These are phyloP conservation scores for Austrolebias charrua DNA, from an alignment of 2,797 vertebrate species.

Conservation along the genomic window DNA sequence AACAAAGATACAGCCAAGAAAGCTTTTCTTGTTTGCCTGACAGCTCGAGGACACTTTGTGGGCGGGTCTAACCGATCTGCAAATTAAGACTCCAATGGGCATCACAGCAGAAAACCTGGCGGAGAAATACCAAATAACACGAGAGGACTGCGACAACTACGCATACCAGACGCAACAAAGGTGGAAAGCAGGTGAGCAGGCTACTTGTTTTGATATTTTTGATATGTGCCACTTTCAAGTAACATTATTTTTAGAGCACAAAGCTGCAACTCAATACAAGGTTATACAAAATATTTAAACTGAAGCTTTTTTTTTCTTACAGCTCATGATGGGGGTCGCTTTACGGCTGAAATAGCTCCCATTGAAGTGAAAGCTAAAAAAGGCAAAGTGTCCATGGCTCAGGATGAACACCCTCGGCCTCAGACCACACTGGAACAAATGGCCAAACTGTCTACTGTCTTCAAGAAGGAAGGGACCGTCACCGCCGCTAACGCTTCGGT, in stretches of 20 bases:
- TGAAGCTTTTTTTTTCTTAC: conserved; percentile 9
- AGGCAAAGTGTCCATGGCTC: conserved; percentile 85
- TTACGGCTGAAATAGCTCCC: conserved; percentile 87
- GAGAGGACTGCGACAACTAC: conserved; percentile 89
- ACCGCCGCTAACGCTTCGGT: conserved; percentile 97
- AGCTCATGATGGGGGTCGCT: conserved; percentile 90
- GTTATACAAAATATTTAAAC: neutral
- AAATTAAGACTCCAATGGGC: conserved; percentile 89
- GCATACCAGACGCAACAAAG: conserved; percentile 88
- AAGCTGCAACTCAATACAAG: neutral
- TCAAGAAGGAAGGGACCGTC: conserved; percentile 94
- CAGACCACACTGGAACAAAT: conserved; percentile 90
- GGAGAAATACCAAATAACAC: conserved; percentile 84
- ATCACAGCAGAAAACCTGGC: conserved; percentile 96
- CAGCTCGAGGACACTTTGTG: conserved; percentile 94
- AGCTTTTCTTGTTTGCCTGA: conserved; percentile 8
- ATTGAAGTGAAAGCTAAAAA: conserved; percentile 92
- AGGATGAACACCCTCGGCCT: conserved; percentile 92
- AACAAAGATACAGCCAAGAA: conserved; percentile 8
- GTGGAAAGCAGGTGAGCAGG: conserved; percentile 90
- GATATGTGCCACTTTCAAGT: no score
- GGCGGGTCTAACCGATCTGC: conserved; percentile 86
- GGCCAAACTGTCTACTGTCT: conserved; percentile 87
- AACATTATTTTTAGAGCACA: neutral
- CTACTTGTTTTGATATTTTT: neutral